Base-by-base conservation (phyloP, 2,797 vertebrate species). In the Tangara arthus region DNA sequence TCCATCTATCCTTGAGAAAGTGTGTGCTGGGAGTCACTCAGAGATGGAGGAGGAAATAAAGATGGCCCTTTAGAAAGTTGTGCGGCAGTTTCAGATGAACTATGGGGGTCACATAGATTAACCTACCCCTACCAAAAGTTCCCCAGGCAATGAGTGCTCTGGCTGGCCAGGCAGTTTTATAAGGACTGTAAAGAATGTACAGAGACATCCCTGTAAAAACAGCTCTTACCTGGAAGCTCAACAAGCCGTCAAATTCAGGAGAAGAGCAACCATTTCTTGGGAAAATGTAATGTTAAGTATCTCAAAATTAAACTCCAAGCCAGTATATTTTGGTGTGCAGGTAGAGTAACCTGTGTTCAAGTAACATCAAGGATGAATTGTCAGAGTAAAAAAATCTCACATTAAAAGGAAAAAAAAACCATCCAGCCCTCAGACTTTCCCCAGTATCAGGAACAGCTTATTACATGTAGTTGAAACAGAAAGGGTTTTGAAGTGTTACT, bases 71-170 rank as follows among this genome's bases (percentile, higher is more conserved):
- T 56, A 70, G 85, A 83, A 96, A 96, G 94, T 82, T 91, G 83
- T 76, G 80, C 42, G 23, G 95, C 87, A 91, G 63, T 91, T 96
- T 94, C 73, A 89, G 85, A 71, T 93, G 94, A 94, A 64, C 95
- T 95, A 82, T 90, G 66, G 85, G 68, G 95, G 94, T 94, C 95
- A 94, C 82, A 59, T 19, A 91, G 94, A 94, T 97, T 95, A 96
- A 94, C 95, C 95, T 82, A 55, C n/a, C 88, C 95, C 93, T 87
- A 87, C 59, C 64, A 90, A 94, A 91, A 68, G 77, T 82, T 91
- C 90, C 73, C 80, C 71, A 93, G 93, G 82, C 94, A 96, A 95
- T 94, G 91, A 87, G 83, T 37, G 56, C 70, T 73, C 70, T 61
- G 88, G 52, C 87, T 32, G 8, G 83, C 80, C 94, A 91, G 90